Conservation (phyloP, 2,888 invertebrate genomes). For the Beris morrisii region DNA sequence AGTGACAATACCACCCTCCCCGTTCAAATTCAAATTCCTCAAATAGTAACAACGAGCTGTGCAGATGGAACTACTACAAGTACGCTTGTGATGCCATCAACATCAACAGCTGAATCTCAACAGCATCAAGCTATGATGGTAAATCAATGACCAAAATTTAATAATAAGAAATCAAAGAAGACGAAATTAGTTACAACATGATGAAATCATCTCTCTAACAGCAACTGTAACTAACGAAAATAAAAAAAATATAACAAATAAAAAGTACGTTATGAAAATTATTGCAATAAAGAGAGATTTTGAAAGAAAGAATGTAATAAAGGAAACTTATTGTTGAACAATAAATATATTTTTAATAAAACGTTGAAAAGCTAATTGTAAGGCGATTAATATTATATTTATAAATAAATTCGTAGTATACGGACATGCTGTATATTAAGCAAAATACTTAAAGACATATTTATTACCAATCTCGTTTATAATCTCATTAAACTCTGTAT, state of each 20-base stretch:
- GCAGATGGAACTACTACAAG: slow-evolving; percentile 38
- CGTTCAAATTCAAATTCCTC: slow-evolving; percentile 69
- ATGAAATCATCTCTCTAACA: background rate
- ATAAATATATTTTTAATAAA: slow-evolving; percentile 31
- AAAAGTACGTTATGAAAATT: background rate
- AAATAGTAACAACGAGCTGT: slow-evolving; percentile 47
- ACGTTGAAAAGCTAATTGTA: slow-evolving; percentile 4
- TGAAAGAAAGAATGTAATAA: background rate
- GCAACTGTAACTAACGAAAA: background rate
- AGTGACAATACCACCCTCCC: slow-evolving; percentile 63
- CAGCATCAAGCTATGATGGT: slow-evolving; percentile 28
- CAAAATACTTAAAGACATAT: slow-evolving; percentile 33
- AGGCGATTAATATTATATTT: slow-evolving; percentile 4
- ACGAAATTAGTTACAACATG: background rate
- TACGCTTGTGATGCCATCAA: slow-evolving; percentile 41
- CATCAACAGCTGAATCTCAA: slow-evolving; percentile 33
- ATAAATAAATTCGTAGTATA: slow-evolving; percentile 2
- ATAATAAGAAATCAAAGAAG: slow-evolving; percentile 3
- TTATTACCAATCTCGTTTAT: slow-evolving; percentile 32
- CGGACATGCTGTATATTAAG: background rate
- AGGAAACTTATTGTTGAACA: slow-evolving; percentile 13
- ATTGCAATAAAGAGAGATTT: background rate
- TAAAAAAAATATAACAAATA: no score
- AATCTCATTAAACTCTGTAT: slow-evolving; percentile 7
- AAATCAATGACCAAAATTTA: slow-evolving; percentile 35